Percentiles rank a stretch among this genome's conserved stretches.
Evolutionary conservation across 2,888 invertebrate genomes (phyloP).

Genomic region (Agriotes lineatus): DNA sequence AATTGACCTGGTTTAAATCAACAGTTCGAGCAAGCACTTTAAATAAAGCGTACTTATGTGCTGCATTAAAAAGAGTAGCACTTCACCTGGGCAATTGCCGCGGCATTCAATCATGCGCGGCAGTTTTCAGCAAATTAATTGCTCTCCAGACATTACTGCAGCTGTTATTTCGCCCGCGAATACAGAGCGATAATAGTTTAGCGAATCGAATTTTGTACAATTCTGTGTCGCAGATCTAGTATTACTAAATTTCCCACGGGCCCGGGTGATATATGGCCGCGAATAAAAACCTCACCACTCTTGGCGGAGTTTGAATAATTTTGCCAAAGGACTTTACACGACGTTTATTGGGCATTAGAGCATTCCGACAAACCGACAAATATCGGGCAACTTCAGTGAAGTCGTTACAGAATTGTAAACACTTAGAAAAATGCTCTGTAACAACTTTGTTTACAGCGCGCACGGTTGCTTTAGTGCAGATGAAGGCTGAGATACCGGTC

Average conservation of each 20-base stretch:
- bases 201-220: slow-evolving; percentile 34
- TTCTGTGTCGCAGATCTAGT: slow-evolving; percentile 32
- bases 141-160: slow-evolving; percentile 5
- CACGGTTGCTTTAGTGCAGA: slow-evolving; percentile 8
- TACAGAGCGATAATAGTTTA: slow-evolving; percentile 27
- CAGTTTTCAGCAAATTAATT: slow-evolving; percentile 14
- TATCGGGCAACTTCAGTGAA: slow-evolving; percentile 1
- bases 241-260: slow-evolving; percentile 40
- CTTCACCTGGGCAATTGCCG: not conserved
- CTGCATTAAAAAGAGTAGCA: not conserved
- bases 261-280: slow-evolving; percentile 26
- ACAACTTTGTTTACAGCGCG: slow-evolving; percentile 15
- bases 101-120: not conserved
- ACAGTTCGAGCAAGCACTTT: not conserved
- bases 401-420: slow-evolving; percentile 21
- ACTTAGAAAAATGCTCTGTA: slow-evolving; percentile 16
- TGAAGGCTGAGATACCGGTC: slow-evolving; percentile 5
- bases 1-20: too few species aligned
- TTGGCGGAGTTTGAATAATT: slow-evolving; percentile 38
- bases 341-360: slow-evolving; percentile 34
- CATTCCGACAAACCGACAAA: slow-evolving; percentile 11
- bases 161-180: not conserved
- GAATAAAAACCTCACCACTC: slow-evolving; percentile 43
- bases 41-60: not conserved
- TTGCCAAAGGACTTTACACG: slow-evolving; percentile 34